These are phyloP conservation scores for Acanthococcus lagerstroemiae DNA, from an alignment of 2,888 invertebrate genomes.

Conservation along the genomic window DNA sequence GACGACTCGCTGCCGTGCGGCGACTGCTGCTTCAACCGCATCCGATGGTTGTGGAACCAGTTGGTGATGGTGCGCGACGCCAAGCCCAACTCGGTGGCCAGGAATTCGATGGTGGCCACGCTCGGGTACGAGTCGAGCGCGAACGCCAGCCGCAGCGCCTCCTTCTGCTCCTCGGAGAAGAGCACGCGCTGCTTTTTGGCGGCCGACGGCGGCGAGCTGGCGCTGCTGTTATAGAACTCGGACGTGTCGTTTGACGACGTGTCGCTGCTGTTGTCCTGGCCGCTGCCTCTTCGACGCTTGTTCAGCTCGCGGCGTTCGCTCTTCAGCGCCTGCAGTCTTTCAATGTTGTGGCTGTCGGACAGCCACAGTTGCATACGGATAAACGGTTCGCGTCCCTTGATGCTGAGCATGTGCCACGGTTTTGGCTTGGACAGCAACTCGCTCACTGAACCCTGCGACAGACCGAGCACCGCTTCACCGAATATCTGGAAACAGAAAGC, in stretches of 20 bases:
- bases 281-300: conserved; percentile 73
- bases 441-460: conserved; percentile 94
- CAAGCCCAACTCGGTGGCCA: conserved; percentile 81
- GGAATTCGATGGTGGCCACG: conserved; percentile 88
- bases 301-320: conserved; percentile 85
- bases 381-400: conserved; percentile 93
- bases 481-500: conserved; percentile 56
- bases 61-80: conserved; percentile 95
- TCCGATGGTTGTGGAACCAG: conserved; percentile 99
- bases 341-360: conserved; percentile 88
- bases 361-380: conserved; percentile 96
- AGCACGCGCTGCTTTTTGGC: conserved; percentile 90
- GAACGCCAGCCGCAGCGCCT: conserved; percentile 86
- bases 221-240: conserved; percentile 76
- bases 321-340: conserved; percentile 80
- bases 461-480: conserved; percentile 91
- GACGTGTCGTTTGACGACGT: conserved; percentile 81
- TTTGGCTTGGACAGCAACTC: conserved; percentile 96
- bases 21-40: conserved; percentile 87
- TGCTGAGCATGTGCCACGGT: conserved; percentile 98
- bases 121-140: conserved; percentile 95
- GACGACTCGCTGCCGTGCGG: conserved; percentile 46
- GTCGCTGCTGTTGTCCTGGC: conserved; percentile 74
- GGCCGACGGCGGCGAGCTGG: conserved; percentile 71
- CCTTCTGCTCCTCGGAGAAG: conserved; percentile 97